phyloP scores from a whole-genome alignment of 2,113 vertebrate genomes.

The Lethenteron reissneri region DNA sequence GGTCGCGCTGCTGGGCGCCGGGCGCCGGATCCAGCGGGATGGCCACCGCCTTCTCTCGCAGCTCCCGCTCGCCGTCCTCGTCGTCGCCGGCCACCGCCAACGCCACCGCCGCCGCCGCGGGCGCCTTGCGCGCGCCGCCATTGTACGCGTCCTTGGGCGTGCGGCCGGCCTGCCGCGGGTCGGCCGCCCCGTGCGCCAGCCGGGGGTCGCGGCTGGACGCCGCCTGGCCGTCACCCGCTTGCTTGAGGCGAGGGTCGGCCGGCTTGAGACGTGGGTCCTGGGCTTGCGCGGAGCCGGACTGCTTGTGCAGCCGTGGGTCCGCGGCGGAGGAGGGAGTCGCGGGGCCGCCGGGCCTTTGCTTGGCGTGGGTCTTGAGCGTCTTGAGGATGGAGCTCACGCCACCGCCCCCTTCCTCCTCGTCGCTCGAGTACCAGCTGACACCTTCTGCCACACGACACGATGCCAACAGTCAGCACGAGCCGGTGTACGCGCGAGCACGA shows the following conservation, averaged over 20 bases:
- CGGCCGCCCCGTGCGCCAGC: slow-evolving; percentile 22
- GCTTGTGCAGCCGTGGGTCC: slow-evolving; percentile 31
- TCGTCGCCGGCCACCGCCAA: slow-evolving; percentile 26
- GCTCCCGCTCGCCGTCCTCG: slow-evolving; percentile 47
- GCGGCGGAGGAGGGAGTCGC: slow-evolving; percentile 20
- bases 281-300: slow-evolving; percentile 45
- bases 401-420: slow-evolving; percentile 61
- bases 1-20: slow-evolving; percentile 42
- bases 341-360: slow-evolving; percentile 14
- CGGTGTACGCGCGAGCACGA: neutral
- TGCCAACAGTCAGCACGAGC: too few relatives aligned
- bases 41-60: slow-evolving; percentile 47
- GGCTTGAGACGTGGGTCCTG: slow-evolving; percentile 21
- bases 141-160: slow-evolving; percentile 10
- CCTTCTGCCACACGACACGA: slow-evolving; percentile 35
- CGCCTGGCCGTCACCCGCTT: neutral
- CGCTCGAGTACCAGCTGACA: slow-evolving; percentile 84
- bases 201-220: slow-evolving; percentile 6
- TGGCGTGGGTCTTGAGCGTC: slow-evolving; percentile 59
- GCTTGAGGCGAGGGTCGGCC: slow-evolving; percentile 13
- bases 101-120: slow-evolving; percentile 23
- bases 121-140: slow-evolving; percentile 14
- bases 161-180: slow-evolving; percentile 28
- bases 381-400: slow-evolving; percentile 76
- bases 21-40: slow-evolving; percentile 56